Conservation (phyloP, 2,888 invertebrate species). For the Netelia virgata region DNA sequence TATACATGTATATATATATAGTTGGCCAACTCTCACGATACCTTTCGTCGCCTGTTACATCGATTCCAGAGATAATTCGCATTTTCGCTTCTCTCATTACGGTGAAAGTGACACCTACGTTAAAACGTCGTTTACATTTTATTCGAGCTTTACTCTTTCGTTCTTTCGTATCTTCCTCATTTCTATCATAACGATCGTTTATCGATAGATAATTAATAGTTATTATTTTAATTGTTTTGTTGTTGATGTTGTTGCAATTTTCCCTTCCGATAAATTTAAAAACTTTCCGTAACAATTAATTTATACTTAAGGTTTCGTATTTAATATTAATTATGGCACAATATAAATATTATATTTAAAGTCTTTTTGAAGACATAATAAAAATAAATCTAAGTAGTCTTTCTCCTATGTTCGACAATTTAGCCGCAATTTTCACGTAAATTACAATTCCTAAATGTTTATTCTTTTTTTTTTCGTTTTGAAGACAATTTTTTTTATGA, state of each 20-base stretch:
- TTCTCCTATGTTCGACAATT: constrained; percentile 82
- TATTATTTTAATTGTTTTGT: constrained; percentile 45
- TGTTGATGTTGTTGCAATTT: constrained; percentile 78
- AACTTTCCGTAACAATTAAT: constrained; percentile 83
- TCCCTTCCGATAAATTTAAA: constrained; percentile 83
- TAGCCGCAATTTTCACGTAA: constrained; percentile 74
- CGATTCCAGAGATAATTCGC: constrained; percentile 16
- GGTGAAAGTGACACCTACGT: constrained; percentile 47
- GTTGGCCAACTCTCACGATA: constrained; percentile 30
- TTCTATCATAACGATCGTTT: constrained; percentile 59
- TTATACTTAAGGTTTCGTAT: constrained; percentile 82
- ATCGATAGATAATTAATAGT: constrained; percentile 60
- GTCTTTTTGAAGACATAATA: constrained; percentile 84
- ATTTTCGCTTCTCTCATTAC: constrained; percentile 2
- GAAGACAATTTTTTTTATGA: constrained; percentile 53
- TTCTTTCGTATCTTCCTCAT: constrained; percentile 39
- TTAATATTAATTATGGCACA: constrained; percentile 85
- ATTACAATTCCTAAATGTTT: constrained; percentile 77
- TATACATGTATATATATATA: constrained; percentile 7
- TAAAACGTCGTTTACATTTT: constrained; percentile 30
- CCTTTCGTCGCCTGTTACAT: constrained; percentile 27
- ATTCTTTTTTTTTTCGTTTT: constrained; percentile 71
- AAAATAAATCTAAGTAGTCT: constrained; percentile 85
- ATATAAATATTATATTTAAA: constrained; percentile 84
- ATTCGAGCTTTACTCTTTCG: constrained; percentile 1